Conservation (phyloP, 2,888 invertebrate genomes). For the Acanthopleura granulata region DNA sequence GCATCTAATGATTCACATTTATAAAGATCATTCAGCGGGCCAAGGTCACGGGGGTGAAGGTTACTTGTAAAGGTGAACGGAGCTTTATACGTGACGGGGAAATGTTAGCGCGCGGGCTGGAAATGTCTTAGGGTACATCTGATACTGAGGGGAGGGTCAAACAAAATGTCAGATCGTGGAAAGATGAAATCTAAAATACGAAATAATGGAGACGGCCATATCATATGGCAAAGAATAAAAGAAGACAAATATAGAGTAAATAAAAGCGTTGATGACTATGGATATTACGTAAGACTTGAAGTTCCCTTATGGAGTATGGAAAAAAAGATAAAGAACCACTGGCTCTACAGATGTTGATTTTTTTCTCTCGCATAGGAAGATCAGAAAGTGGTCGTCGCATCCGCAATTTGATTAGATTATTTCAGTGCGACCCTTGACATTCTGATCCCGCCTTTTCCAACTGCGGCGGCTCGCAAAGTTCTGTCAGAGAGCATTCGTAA, state of each 20-base stretch:
- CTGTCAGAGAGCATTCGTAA: neutral
- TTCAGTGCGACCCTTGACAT: neutral
- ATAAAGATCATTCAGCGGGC: neutral
- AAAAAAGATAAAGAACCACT: too few relatives aligned
- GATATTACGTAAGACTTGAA: too few relatives aligned
- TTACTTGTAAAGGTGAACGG: neutral
- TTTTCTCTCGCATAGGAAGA: too few relatives aligned
- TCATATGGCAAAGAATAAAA: too few relatives aligned
- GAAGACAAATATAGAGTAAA: too few relatives aligned
- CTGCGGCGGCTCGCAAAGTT: neutral
- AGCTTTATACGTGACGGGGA: neutral
- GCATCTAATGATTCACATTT: neutral
- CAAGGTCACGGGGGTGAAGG: neutral
- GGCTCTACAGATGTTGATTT: too few relatives aligned
- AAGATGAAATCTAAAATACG: neutral
- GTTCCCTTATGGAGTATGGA: too few relatives aligned
- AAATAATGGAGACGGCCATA: neutral
- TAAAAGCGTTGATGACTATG: too few relatives aligned
- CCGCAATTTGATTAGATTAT: neutral
- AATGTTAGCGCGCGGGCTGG: neutral
- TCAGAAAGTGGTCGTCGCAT: too few relatives aligned
- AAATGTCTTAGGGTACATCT: neutral
- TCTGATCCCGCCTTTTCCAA: neutral
- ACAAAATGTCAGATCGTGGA: constrained; percentile 1
- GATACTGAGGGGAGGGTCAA: constrained; percentile 2